phyloP scores from a whole-genome alignment of 2,888 invertebrate genomes.

The Mythimna albipuncta region DNA sequence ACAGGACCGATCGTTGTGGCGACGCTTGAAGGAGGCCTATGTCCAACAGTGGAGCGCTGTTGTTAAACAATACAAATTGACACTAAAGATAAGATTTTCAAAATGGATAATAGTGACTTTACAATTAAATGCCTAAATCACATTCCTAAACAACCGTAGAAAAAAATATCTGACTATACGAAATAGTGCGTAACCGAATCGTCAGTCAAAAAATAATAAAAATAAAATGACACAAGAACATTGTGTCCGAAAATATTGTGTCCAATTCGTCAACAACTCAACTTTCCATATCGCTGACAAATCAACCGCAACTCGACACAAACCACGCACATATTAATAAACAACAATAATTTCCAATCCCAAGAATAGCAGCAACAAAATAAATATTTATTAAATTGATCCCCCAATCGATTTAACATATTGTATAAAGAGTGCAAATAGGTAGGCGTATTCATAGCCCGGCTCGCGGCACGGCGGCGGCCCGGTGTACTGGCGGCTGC shows the following conservation, averaged over 20 bases:
- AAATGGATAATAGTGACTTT: too few relatives aligned
- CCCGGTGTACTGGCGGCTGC: conserved; percentile 48
- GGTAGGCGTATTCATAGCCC: conserved; percentile 54
- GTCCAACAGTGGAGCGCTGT: too few relatives aligned
- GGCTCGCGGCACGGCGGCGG: neutral
- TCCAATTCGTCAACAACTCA: too few relatives aligned
- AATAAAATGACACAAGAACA: too few relatives aligned
- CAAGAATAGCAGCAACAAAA: conserved; percentile 28
- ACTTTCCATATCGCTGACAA: neutral
- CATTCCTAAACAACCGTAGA: neutral
- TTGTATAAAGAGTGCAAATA: conserved; percentile 47
- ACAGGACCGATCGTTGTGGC: too few relatives aligned
- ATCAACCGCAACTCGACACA: neutral
- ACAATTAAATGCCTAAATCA: neutral
- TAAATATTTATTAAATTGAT: conserved; percentile 48
- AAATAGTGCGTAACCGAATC: too few relatives aligned
- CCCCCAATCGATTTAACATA: conserved; percentile 44
- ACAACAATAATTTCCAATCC: conserved; percentile 9
- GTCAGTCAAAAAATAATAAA: too few relatives aligned
- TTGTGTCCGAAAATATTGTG: too few relatives aligned
- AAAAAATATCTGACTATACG: neutral
- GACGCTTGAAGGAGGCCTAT: too few relatives aligned
- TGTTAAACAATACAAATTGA: neutral
- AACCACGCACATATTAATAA: conserved; percentile 5
- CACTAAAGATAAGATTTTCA: too few relatives aligned